Conservation (phyloP, 2,888 invertebrate species). For the Cataglyphis cursor region DNA sequence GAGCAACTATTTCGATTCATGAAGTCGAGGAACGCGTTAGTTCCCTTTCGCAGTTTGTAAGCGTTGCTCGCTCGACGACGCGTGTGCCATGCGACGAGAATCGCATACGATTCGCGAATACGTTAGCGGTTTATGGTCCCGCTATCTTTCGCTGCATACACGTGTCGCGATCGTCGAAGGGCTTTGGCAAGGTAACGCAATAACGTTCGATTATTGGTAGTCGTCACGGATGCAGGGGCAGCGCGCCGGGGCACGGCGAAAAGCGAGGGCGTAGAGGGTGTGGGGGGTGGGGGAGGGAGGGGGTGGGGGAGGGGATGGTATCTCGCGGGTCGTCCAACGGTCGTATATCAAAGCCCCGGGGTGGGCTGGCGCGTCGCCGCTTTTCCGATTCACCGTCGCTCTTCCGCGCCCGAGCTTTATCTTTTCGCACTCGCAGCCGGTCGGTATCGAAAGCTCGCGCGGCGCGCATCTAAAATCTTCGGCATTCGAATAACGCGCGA, state of each 20-base stretch:
- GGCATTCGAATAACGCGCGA: constrained; percentile 22
- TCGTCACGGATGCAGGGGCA: constrained; percentile 76
- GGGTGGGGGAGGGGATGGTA: constrained; percentile 49
- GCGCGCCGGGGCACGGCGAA: constrained; percentile 8
- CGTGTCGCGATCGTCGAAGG: constrained; percentile 62
- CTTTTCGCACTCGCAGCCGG: constrained; percentile 32
- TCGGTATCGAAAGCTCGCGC: constrained; percentile 60
- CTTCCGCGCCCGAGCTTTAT: constrained; percentile 60
- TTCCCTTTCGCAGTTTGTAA: constrained; percentile 34
- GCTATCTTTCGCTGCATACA: constrained; percentile 63
- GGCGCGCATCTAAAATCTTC: constrained; percentile 40
- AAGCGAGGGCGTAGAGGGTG: not conserved
- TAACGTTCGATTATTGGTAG: constrained; percentile 85
- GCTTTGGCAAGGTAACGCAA: constrained; percentile 80
- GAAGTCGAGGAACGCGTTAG: constrained; percentile 2
- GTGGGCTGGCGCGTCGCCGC: constrained; percentile 66
- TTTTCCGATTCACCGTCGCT: constrained; percentile 72
- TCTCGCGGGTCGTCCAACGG: constrained; percentile 61
- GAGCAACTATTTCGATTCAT: constrained; percentile 40
- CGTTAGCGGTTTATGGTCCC: not conserved
- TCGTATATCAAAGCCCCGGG: constrained; percentile 83
- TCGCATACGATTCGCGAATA: constrained; percentile 39
- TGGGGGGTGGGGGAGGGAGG: constrained; percentile 29
- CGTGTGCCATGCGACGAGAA: constrained; percentile 28
- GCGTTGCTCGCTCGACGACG: constrained; percentile 17